A percentile compares a stretch with the other conserved stretches of the same genome.
Conservation (phyloP, 2,888 invertebrate species). For the Saturnia japonica region DNA sequence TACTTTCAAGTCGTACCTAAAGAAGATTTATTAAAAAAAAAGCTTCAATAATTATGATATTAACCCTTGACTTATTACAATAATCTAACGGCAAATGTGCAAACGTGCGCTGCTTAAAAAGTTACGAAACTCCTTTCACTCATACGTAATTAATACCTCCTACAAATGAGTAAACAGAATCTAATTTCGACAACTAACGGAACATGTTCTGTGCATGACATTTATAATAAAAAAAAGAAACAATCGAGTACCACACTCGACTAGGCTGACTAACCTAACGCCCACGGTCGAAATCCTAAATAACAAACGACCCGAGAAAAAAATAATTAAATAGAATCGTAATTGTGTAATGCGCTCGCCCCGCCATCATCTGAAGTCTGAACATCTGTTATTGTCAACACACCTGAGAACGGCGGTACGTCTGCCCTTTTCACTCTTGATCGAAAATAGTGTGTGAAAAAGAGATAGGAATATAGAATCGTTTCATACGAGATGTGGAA, state of each 20-base stretch:
- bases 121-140: constrained; percentile 15
- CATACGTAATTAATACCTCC: constrained; percentile 15
- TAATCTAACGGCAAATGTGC: background rate
- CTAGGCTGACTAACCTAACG: constrained; percentile 52
- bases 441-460: constrained; percentile 32
- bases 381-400: constrained; percentile 82
- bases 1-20: too few relatives aligned
- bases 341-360: constrained; percentile 78
- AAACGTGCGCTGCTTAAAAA: background rate
- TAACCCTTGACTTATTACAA: too few relatives aligned
- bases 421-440: constrained; percentile 44
- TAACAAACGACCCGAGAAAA: constrained; percentile 65
- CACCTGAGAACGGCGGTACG: constrained; percentile 65
- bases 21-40: too few relatives aligned
- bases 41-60: too few relatives aligned
- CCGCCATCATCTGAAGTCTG: constrained; percentile 67
- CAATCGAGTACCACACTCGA: constrained; percentile 60
- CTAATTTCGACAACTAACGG: constrained; percentile 63
- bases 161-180: constrained; percentile 59
- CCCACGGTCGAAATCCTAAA: constrained; percentile 63
- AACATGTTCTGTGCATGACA: constrained; percentile 56
- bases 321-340: constrained; percentile 80
- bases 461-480: constrained; percentile 49
- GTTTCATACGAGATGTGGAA: constrained; percentile 69
- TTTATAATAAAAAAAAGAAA: constrained; percentile 46